Evolutionary conservation across 2,888 invertebrate species (phyloP).

Genomic region (Bimastos eiseni): DNA sequence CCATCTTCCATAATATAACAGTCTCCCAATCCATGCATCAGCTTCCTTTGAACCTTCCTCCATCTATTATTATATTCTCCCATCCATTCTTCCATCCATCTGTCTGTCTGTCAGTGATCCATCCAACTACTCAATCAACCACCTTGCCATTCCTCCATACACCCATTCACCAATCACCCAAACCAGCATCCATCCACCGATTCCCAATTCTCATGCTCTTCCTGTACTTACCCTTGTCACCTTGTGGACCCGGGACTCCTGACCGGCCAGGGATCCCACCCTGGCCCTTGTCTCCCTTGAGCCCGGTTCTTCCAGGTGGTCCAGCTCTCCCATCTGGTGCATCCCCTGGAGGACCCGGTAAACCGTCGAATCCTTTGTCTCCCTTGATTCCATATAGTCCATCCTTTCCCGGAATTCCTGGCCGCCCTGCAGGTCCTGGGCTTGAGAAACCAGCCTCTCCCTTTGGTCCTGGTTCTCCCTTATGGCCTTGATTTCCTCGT

Average conservation of each 20-base stretch:
- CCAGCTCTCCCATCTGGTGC: constrained; percentile 33
- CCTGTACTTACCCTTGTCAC: constrained; percentile 28
- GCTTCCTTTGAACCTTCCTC: not conserved
- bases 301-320: constrained; percentile 37
- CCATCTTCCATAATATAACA: not conserved
- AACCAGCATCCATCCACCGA: not conserved
- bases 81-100: not conserved
- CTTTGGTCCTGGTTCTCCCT: constrained; percentile 46
- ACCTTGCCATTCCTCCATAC: not conserved
- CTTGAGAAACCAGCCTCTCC: constrained; percentile 9
- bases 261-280: constrained; percentile 36
- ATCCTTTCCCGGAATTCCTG: constrained; percentile 35
- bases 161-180: not conserved
- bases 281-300: constrained; percentile 37
- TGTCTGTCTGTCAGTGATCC: not conserved
- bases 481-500: constrained; percentile 46
- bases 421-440: not conserved
- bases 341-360: constrained; percentile 40
- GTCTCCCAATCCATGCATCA: not conserved
- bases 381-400: constrained; percentile 39
- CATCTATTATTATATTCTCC: not conserved
- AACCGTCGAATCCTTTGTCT: constrained; percentile 33
- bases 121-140: not conserved
- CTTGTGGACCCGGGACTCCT: constrained; percentile 37
- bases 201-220: constrained; percentile 15